Conservation (phyloP, 2,113 vertebrate species). For the Australoheros scitulus region DNA sequence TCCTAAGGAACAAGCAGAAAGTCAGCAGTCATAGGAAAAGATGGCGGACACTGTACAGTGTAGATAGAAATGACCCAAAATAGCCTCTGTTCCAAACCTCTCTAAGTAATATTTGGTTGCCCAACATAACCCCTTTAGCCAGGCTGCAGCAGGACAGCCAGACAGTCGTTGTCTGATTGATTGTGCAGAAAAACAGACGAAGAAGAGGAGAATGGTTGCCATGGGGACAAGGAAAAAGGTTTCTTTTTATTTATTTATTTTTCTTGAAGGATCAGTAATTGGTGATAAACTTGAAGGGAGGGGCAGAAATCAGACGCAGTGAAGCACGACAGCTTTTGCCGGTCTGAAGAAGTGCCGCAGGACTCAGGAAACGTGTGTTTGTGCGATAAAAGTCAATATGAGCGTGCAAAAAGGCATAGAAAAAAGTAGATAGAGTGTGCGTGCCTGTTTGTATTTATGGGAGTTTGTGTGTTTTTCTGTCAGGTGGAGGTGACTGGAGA, state of each 20-base stretch:
- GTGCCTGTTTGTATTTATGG: not conserved
- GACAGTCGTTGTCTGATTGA: constrained; percentile 57
- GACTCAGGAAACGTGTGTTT: constrained; percentile 30
- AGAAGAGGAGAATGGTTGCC: constrained; percentile 61
- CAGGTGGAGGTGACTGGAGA: constrained; percentile 60
- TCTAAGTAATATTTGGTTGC: constrained; percentile 33
- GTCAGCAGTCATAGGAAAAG: not conserved
- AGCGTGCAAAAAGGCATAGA: not conserved
- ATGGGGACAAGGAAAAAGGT: constrained; percentile 54
- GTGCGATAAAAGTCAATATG: not conserved
- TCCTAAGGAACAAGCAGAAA: not conserved
- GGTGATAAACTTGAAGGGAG: constrained; percentile 65
- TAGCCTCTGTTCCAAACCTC: not conserved
- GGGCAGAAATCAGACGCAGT: constrained; percentile 29
- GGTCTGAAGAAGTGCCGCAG: constrained; percentile 29
- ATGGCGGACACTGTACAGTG: not conserved
- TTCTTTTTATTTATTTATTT: constrained; percentile 6
- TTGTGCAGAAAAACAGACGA: constrained; percentile 32
- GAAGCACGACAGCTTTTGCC: constrained; percentile 23
- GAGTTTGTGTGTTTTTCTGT: constrained; percentile 15
- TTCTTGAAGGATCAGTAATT: constrained; percentile 60
- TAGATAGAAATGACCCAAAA: constrained; percentile 7
- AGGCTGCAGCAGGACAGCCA: constrained; percentile 35
- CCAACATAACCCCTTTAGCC: constrained; percentile 22
- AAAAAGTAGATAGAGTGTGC: not conserved